Conservation (phyloP, 2,888 invertebrate genomes). For the Drosophila cracens region DNA sequence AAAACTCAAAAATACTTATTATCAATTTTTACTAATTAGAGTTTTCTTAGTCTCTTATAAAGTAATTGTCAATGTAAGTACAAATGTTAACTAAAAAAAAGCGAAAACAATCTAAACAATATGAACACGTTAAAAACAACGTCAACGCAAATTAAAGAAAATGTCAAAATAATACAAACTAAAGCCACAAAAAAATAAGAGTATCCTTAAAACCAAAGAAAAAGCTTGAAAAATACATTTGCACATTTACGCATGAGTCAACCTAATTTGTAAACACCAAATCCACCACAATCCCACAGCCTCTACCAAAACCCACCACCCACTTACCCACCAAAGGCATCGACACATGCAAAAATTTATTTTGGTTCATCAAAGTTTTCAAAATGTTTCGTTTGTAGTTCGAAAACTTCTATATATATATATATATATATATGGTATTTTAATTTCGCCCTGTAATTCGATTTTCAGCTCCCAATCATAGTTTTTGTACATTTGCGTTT, state of each 20-base stretch:
- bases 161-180: conserved; percentile 40
- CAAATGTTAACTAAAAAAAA: conserved; percentile 52
- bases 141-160: conserved; percentile 54
- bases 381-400: conserved; percentile 59
- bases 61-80: conserved; percentile 80
- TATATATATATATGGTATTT: conserved; percentile 18
- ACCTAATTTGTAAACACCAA: conserved; percentile 77
- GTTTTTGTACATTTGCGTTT: conserved; percentile 55
- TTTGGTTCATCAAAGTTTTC: conserved; percentile 25
- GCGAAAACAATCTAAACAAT: conserved; percentile 45
- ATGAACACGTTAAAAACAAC: conserved; percentile 46
- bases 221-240: conserved; percentile 85
- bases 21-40: conserved; percentile 42
- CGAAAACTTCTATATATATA: background rate
- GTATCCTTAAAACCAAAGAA: conserved; percentile 39
- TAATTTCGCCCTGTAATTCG: conserved; percentile 63
- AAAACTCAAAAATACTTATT: conserved; percentile 24
- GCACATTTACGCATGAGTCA: conserved; percentile 85
- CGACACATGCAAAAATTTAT: conserved; percentile 47
- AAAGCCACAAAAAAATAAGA: conserved; percentile 26
- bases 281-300: conserved; percentile 33
- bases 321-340: conserved; percentile 31
- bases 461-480: conserved; percentile 27
- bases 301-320: conserved; percentile 6
- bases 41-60: conserved; percentile 66